A percentile compares a stretch with the other conserved stretches of the same genome.
These are phyloP conservation scores for Ochlodes sylvanus DNA, from an alignment of 2,888 invertebrate genomes.

Conservation along the genomic window DNA sequence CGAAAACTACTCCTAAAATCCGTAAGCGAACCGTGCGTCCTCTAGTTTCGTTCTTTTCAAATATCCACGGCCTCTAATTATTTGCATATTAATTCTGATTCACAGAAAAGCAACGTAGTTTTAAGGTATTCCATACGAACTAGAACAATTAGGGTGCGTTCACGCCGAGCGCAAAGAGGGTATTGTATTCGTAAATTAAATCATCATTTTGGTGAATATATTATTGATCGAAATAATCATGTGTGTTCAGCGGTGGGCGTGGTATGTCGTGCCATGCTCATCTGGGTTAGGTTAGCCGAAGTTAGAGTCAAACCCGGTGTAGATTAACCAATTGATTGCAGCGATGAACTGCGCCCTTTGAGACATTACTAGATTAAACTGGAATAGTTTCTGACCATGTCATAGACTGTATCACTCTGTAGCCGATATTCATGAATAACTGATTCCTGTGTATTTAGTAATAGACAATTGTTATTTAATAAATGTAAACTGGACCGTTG, in stretches of 20 bases:
- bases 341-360: background rate
- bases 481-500: too few relatives aligned
- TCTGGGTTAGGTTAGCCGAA: background rate
- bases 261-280: background rate
- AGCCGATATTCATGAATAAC: too few relatives aligned
- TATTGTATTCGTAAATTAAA: background rate
- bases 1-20: background rate
- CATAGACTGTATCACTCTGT: background rate
- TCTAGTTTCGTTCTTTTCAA: background rate
- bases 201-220: background rate
- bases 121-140: background rate
- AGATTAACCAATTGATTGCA: slow-evolving; percentile 4
- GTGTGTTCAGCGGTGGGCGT: too few relatives aligned
- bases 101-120: background rate
- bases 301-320: background rate
- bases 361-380: slow-evolving; percentile 4
- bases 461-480: too few relatives aligned
- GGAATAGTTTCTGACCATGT: background rate
- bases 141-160: background rate
- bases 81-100: background rate
- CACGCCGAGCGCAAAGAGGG: background rate
- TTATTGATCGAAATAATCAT: background rate
- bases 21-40: background rate
- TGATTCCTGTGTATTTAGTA: too few relatives aligned
- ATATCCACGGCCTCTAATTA: background rate